Conservation (phyloP, 1,140 invertebrate species). For the Drosophila bocki region DNA sequence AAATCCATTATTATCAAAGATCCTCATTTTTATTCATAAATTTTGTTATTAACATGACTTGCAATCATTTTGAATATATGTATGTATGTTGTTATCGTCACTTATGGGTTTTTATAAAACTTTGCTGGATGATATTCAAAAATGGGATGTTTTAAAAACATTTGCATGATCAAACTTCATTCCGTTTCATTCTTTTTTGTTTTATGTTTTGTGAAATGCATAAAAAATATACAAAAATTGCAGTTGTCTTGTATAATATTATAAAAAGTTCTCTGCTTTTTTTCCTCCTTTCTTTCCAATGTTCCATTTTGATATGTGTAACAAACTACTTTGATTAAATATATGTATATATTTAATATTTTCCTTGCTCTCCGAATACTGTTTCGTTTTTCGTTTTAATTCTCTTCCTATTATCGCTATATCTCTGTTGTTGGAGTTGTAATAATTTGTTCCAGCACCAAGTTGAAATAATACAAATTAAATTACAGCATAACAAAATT, state of each 20-base stretch:
- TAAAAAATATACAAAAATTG: constrained; percentile 49
- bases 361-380: constrained; percentile 60
- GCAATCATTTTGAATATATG: constrained; percentile 43
- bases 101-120: constrained; percentile 59
- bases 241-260: constrained; percentile 61
- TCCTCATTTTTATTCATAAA: constrained; percentile 39
- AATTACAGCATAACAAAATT: constrained; percentile 66
- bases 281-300: constrained; percentile 7
- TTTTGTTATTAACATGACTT: constrained; percentile 55
- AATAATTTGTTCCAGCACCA: constrained; percentile 57
- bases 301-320: constrained; percentile 72
- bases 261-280: constrained; percentile 59
- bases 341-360: constrained; percentile 30
- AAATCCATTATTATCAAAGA: constrained; percentile 64
- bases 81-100: constrained; percentile 9
- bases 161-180: constrained; percentile 26
- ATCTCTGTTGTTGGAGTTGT: constrained; percentile 11
- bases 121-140: constrained; percentile 36
- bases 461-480: constrained; percentile 47
- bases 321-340: constrained; percentile 69
- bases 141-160: constrained; percentile 65
- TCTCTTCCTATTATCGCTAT: constrained; percentile 17
- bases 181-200: constrained; percentile 3
- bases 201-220: constrained; percentile 34
- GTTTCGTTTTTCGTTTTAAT: constrained; percentile 26